A percentile compares a stretch with the other conserved stretches of the same genome.
phyloP scores from a whole-genome alignment of 2,113 vertebrate species.

The Noturus placidus region DNA sequence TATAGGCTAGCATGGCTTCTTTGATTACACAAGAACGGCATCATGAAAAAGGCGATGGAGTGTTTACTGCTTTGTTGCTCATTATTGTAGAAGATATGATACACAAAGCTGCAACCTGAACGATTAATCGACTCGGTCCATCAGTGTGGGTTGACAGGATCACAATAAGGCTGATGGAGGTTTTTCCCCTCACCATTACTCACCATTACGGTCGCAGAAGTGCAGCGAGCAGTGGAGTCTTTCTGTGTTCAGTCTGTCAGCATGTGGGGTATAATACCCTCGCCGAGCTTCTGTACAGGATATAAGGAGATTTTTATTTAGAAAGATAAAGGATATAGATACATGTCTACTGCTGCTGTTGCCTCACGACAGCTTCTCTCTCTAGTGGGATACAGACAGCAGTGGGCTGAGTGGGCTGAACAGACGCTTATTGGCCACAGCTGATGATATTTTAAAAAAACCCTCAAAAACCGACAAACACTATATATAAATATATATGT shows the following conservation, averaged over 20 bases:
- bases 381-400: background rate
- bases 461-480: background rate
- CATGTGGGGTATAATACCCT: background rate
- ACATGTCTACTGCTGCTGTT: background rate
- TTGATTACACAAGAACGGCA: background rate
- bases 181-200: slow-evolving; percentile 1
- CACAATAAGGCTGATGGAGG: background rate
- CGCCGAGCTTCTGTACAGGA: background rate
- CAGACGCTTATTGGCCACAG: slow-evolving; percentile 55
- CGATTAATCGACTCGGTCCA: background rate
- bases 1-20: background rate
- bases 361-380: slow-evolving; percentile 3
- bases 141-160: background rate
- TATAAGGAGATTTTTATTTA: background rate
- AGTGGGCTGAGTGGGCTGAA: background rate
- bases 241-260: background rate
- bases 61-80: background rate
- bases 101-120: background rate
- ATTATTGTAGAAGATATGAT: background rate
- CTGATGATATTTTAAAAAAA: too few relatives aligned
- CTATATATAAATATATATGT: background rate
- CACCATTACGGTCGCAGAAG: slow-evolving; percentile 39
- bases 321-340: background rate
- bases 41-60: background rate
- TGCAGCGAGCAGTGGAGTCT: background rate